Evolutionary conservation across 2,113 vertebrate genomes (phyloP).

Genomic region (Dipodomys spectabilis): DNA sequence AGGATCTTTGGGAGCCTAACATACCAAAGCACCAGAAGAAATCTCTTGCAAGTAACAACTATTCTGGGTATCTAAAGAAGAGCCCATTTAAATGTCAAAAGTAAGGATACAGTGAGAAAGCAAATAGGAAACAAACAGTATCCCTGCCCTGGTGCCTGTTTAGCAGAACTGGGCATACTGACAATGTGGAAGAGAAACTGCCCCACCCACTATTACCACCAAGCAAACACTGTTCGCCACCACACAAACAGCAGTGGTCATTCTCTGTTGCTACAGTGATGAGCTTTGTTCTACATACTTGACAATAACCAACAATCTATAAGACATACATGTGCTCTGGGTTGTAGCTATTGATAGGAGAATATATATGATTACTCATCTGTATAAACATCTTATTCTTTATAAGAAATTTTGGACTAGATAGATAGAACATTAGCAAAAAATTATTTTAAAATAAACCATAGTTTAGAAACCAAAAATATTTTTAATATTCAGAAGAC

Average conservation of each 20-base stretch:
- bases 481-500: not conserved
- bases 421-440: not conserved
- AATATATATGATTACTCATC: not conserved
- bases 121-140: too few relatives aligned
- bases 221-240: not conserved
- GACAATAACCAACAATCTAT: not conserved
- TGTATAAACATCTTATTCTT: not conserved
- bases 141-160: too few relatives aligned
- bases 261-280: conserved; percentile 1
- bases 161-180: too few relatives aligned
- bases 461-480: not conserved
- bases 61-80: not conserved
- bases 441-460: conserved; percentile 9
- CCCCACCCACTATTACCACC: too few relatives aligned
- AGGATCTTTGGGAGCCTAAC: not conserved
- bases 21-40: conserved; percentile 26
- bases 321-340: not conserved
- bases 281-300: not conserved
- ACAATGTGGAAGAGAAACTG: too few relatives aligned
- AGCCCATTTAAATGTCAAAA: not conserved
- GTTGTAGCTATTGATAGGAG: not conserved
- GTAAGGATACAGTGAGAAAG: too few relatives aligned
- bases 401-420: not conserved
- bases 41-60: not conserved
- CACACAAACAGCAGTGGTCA: not conserved